Base-by-base conservation (phyloP, 2,888 invertebrate species). In the Drosophila melanocephala region DNA sequence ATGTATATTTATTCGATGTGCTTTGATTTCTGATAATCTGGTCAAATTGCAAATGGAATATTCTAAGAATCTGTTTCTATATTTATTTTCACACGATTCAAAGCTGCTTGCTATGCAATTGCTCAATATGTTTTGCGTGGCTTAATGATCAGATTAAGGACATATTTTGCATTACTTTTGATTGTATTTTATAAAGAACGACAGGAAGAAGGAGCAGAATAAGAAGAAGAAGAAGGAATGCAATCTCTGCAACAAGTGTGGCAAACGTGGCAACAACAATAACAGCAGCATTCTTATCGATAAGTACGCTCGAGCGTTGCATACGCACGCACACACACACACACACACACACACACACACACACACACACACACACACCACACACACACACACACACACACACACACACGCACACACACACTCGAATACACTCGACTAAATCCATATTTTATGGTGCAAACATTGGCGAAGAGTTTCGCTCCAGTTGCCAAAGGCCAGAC, bases 391-490 rank as follows among this genome's bases (percentile, higher is more conserved):
- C 50, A 58, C 39, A 60, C 58, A 66, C 68, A 30, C 51, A 55
- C 58, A 59, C 59, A 52, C 33, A 42, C 60, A 56, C 37, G 37
- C 39, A 50, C 59, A 57, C 56, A 44, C 50, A 68, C 47, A 77
- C 59, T 52, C 37, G 19, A 26, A 28, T 19, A 69, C 62, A 66
- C 59, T 56, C 53, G 53, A 57, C 63, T 82, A 75, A 85, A 75
- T 72, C 83, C 88, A 83, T 83, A 85, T 75, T 89, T 88, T 83
- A 85, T 83, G 90, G 66, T 83, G 58, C 88, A 82, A 87, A 82
- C 72, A 84, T 74, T 77, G 84, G 58, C 60, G 64, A 33, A 61
- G 60, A 81, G 65, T 53, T 66, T 69, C 66, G 60, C 72, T 57
- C 52, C 78, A 73, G 73, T 66, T 73, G 81, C 59, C 53, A 65